Percentiles rank a stretch among this genome's conserved stretches.
Evolutionary conservation across 1,140 invertebrate genomes (phyloP).

Genomic region (Littorina saxatilis): DNA sequence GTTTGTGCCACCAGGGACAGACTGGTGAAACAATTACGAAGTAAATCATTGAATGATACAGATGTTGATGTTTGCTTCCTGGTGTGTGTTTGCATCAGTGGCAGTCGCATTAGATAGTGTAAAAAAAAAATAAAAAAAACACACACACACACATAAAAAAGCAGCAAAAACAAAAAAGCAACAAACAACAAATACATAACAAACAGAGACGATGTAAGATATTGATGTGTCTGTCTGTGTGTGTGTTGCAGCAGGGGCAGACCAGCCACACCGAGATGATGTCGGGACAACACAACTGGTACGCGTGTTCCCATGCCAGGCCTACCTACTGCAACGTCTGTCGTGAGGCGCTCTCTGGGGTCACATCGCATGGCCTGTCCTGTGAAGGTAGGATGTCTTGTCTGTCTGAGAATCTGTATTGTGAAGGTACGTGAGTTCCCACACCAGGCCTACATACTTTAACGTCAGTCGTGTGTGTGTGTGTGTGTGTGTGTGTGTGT

Average conservation of each 20-base stretch:
- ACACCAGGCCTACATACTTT: too few relatives aligned
- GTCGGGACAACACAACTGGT: constrained; percentile 94
- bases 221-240: not conserved
- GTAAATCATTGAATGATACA: too few relatives aligned
- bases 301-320: constrained; percentile 92
- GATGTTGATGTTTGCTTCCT: too few relatives aligned
- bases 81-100: constrained; percentile 30
- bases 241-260: constrained; percentile 38
- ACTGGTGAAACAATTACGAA: too few relatives aligned
- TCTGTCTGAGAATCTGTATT: not conserved
- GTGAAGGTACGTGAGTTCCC: not conserved
- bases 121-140: too few relatives aligned
- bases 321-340: constrained; percentile 98
- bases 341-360: constrained; percentile 92
- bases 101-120: too few relatives aligned
- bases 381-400: constrained; percentile 83
- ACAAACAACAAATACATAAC: too few relatives aligned
- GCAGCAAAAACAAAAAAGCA: too few relatives aligned
- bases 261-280: constrained; percentile 76
- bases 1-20: too few relatives aligned
- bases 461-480: too few relatives aligned
- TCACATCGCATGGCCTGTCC: constrained; percentile 91
- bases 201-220: too few relatives aligned
- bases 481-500: constrained; percentile 15
- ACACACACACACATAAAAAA: too few relatives aligned